Base-by-base conservation (phyloP, 2,888 invertebrate species). In the Drosophila testacea region DNA sequence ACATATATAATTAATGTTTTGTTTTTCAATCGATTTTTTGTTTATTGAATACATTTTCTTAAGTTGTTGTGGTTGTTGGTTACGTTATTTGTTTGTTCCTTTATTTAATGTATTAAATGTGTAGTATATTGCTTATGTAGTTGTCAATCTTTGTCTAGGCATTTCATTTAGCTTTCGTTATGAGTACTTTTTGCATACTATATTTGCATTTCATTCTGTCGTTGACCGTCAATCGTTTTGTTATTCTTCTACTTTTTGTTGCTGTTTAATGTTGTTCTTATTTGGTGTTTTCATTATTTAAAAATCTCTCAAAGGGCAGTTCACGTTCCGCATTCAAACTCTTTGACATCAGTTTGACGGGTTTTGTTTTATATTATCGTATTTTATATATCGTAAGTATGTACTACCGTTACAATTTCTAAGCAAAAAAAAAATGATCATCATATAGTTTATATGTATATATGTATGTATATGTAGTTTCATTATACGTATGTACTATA, bases 261-360 rank as follows among this genome's bases (percentile, higher is more conserved):
- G 27, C 28, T 48, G 57, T 55, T 55, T 47, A 42, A 66, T 70
- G 50, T 39, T 60, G 47, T 72, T 34, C n/a, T 50, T 56, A 34
- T 28, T n/a, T 41, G 54, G 48, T 41, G 41, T 36, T 46, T 52
- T 36, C n/a, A 16, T 38, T 39, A 13, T 80, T 69, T 66, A 81
- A 83, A 89, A 89, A 83, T 89, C 89, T 85, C 75, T 89, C 83
- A 71, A 79, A 82, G 83, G 82, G 83, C 83, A 83, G 83, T 83
- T 89, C 88, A 74, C 65, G 89, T 83, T 89, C 88, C 84, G 60
- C 69, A 77, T 62, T 63, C 84, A 88, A 86, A 86, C 81, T 47
- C 54, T 51, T 61, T 27, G 62, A 72, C 65, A 60, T 52, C 56
- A 61, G 74, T 71, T 72, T 69, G 52, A 63, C 28, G 52, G 60